Conservation (phyloP, 2,113 vertebrate genomes). For the Phylloscopus trochiloides region DNA sequence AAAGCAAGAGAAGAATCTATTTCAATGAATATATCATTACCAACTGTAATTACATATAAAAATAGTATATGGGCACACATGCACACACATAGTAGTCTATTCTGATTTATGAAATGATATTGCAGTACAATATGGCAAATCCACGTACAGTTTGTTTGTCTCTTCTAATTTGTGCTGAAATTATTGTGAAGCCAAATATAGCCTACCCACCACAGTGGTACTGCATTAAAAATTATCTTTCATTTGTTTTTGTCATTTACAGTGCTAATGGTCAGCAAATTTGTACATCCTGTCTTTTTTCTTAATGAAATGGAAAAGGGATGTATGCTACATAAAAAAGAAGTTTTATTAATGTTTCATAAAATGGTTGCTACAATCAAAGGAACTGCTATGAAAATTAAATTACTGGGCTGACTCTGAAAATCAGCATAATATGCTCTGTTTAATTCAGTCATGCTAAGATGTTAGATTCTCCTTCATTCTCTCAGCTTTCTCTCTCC, state of each 20-base stretch:
- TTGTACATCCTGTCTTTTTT: constrained; percentile 68
- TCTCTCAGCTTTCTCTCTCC: constrained; percentile 79
- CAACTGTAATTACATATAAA: constrained; percentile 1
- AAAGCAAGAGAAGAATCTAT: neutral
- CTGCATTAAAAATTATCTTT: constrained; percentile 57
- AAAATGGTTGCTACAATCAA: constrained; percentile 84
- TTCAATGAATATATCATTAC: neutral
- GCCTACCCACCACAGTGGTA: constrained; percentile 9
- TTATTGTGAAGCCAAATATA: constrained; percentile 19
- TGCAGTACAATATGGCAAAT: constrained; percentile 35
- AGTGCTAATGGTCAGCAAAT: constrained; percentile 75
- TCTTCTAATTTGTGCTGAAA: constrained; percentile 46
- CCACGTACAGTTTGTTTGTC: constrained; percentile 57
- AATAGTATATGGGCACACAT: neutral
- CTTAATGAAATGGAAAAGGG: constrained; percentile 78
- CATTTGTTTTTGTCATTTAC: constrained; percentile 70
- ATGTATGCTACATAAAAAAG: constrained; percentile 72
- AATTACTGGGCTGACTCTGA: constrained; percentile 81
- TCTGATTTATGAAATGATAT: constrained; percentile 29
- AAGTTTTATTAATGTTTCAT: constrained; percentile 84
- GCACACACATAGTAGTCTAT: neutral
- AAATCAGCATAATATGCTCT: constrained; percentile 85
- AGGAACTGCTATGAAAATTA: constrained; percentile 83
- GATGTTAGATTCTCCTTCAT: constrained; percentile 83
- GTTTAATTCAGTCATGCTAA: constrained; percentile 85